These are phyloP conservation scores for Hestina assimilis DNA, from an alignment of 1,140 invertebrate species.

Conservation along the genomic window DNA sequence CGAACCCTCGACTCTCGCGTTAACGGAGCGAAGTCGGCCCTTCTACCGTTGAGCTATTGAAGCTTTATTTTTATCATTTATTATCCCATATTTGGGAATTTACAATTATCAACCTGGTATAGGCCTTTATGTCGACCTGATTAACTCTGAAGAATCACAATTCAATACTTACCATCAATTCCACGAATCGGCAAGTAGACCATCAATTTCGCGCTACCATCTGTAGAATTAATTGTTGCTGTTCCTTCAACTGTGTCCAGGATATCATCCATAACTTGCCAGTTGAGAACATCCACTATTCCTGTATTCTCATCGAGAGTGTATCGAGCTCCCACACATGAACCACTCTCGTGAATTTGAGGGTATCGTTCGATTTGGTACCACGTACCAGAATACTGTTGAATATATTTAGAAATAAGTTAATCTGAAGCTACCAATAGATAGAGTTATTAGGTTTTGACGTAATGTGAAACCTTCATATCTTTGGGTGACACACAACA, in stretches of 20 bases:
- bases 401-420: constrained; percentile 11
- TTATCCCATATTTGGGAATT: too few species aligned
- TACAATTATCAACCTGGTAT: too few species aligned
- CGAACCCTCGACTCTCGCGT: too few species aligned
- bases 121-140: too few species aligned
- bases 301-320: constrained; percentile 32
- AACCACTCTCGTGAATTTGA: constrained; percentile 36
- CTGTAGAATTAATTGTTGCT: constrained; percentile 38
- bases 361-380: constrained; percentile 60
- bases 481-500: too few species aligned
- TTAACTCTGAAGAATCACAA: background rate
- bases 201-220: constrained; percentile 39
- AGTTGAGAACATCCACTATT: constrained; percentile 43
- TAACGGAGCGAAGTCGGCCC: too few species aligned
- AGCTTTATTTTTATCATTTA: too few species aligned
- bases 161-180: constrained; percentile 25
- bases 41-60: too few species aligned
- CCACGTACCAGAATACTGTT: constrained; percentile 61
- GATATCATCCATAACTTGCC: constrained; percentile 44
- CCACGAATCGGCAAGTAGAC: constrained; percentile 35
- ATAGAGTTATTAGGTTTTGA: background rate
- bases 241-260: constrained; percentile 43
- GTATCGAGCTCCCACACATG: constrained; percentile 49
- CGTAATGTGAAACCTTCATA: too few species aligned
- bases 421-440: background rate